These are phyloP conservation scores for Exephanes ischioxanthus DNA, from an alignment of 2,888 invertebrate genomes.

Conservation along the genomic window DNA sequence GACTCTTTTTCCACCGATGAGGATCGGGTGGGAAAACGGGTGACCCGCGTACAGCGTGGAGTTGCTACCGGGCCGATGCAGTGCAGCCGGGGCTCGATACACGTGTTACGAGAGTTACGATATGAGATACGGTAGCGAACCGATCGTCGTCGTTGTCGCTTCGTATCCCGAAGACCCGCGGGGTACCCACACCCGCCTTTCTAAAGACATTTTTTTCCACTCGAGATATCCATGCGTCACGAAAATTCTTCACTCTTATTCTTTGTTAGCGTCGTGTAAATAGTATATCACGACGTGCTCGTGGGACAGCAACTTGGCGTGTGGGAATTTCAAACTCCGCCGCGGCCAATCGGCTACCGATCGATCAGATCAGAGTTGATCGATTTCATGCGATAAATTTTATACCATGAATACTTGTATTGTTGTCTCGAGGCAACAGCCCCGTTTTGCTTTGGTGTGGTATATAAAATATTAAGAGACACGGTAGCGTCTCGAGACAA, in stretches of 20 bases:
- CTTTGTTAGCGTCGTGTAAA: conserved; percentile 56
- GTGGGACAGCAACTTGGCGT: neutral
- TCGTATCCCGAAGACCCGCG: conserved; percentile 48
- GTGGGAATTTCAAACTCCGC: conserved; percentile 28
- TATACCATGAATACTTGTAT: neutral
- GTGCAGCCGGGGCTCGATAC: conserved; percentile 5
- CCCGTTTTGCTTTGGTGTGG: neutral
- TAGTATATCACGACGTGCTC: conserved; percentile 35
- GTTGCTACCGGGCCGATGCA: conserved; percentile 15
- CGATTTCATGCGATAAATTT: neutral
- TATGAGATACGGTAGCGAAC: conserved; percentile 35
- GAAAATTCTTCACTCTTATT: conserved; percentile 73
- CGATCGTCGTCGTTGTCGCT: conserved; percentile 22
- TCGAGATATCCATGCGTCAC: conserved; percentile 68
- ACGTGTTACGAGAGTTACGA: conserved; percentile 55
- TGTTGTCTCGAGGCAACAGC: neutral
- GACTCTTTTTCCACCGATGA: conserved; percentile 72
- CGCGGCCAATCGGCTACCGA: conserved; percentile 17
- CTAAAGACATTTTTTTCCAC: conserved; percentile 76
- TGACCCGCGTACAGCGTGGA: conserved; percentile 46
- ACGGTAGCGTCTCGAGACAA: neutral
- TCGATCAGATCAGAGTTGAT: conserved; percentile 15
- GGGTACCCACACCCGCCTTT: conserved; percentile 76
- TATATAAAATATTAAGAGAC: neutral
- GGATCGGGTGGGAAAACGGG: conserved; percentile 69